Evolutionary conservation across 2,113 vertebrate genomes (phyloP), one percentile per base, ranked within the genome.

Genomic region (Trogon surrucura): DNA sequence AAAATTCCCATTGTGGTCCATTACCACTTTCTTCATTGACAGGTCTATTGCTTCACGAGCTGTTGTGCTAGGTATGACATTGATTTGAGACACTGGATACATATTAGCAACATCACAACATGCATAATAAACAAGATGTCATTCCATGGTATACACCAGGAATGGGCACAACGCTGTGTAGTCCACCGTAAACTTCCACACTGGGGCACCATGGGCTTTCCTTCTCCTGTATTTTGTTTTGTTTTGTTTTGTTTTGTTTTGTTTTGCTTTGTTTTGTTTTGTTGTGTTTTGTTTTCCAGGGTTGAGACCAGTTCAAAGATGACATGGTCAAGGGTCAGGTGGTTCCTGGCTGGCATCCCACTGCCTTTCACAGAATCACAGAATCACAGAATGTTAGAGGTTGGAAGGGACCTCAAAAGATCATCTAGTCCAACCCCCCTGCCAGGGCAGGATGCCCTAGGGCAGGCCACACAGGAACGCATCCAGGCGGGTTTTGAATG

Each of bases 31-130:
- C 60, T 94, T 85, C 23, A 45, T 38, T 90, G 96, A 94, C 93
- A 93, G 58, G 62, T 86, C 86, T 93, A 65, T 93, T 88, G 85
- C 80, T 80, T 90, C 89, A 79, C 38, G 3, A 95, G 88, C 80
- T 78, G 72, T 92, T 90, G 71, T 87, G 86, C 88, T 83, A 9
- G n/a, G 67, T 64, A 80, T 65, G 86, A 79, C 88, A 85, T 89
- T 95, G 92, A 96, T 95, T 89, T 58, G 85, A 94, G 80, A 95
- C 83, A 89, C 53, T 60, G 58, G 69, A 84, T 95, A 78, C 61
- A 78, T 67, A 79, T 96, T 75, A 96, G 80, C 45, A 70, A 88
- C 89, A 85, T 56, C 71, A 86, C 89, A 92, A 96, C 88, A 96
- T 0, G 65, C 80, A 91, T 88, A 96, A 95, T 45, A 94, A 96